A percentile compares a stretch with the other conserved stretches of the same genome.
Evolutionary conservation across 2,888 invertebrate genomes (phyloP).

Genomic region (Drosophila greeni): DNA sequence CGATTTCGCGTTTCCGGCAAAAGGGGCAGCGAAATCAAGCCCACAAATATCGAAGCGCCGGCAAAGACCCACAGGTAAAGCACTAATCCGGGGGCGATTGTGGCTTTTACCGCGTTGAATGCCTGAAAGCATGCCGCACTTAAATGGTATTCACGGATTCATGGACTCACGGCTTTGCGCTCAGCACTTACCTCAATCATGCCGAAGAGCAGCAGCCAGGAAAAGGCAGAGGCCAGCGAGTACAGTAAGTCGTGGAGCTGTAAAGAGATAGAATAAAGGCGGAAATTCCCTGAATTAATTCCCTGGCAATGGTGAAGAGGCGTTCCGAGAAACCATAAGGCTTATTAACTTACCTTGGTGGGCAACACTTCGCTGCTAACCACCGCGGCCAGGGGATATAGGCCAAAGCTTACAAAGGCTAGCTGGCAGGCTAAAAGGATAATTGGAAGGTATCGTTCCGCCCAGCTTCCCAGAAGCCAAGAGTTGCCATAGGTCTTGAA

Average conservation of each 20-base stretch:
- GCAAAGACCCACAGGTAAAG: conserved; percentile 72
- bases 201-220: conserved; percentile 67
- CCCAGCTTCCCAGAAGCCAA: conserved; percentile 40
- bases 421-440: conserved; percentile 58
- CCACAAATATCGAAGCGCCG: conserved; percentile 63
- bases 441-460: conserved; percentile 56
- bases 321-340: too few relatives aligned
- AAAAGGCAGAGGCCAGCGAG: conserved; percentile 53
- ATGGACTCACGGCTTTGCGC: too few relatives aligned
- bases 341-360: conserved; percentile 60
- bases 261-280: background rate
- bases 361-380: conserved; percentile 72
- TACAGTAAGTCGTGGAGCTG: conserved; percentile 61
- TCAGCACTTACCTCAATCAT: conserved; percentile 58
- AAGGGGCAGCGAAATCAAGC: conserved; percentile 59
- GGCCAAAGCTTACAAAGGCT: conserved; percentile 69
- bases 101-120: conserved; percentile 56
- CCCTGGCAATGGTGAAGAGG: background rate
- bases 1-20: conserved; percentile 74
- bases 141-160: background rate
- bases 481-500: conserved; percentile 47
- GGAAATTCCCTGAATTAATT: background rate
- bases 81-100: conserved; percentile 49
- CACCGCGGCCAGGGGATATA: conserved; percentile 70
- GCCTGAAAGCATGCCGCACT: conserved; percentile 42